Evolutionary conservation across 2,888 invertebrate genomes (phyloP).

Genomic region (Pecten maximus): DNA sequence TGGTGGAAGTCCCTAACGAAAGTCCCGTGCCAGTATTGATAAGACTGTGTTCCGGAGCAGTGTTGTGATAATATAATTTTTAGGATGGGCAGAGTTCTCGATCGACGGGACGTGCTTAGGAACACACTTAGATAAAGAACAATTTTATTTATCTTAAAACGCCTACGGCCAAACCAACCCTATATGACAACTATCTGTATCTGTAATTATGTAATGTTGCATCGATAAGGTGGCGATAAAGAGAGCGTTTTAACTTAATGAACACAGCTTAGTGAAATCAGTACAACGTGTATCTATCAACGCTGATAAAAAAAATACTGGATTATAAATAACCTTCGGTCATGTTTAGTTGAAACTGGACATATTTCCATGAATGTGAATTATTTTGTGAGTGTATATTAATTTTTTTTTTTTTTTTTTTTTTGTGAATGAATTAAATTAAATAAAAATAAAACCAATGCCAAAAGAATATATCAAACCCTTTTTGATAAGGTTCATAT

Average conservation of each 20-base stretch:
- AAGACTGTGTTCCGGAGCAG: neutral
- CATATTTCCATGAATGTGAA: too few species aligned
- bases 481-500: too few species aligned
- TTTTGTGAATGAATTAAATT: too few species aligned
- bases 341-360: neutral
- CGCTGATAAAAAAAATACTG: neutral
- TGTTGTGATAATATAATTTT: neutral
- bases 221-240: neutral
- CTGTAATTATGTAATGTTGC: neutral
- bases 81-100: neutral
- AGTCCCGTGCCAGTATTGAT: neutral
- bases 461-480: too few species aligned
- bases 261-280: neutral
- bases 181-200: neutral
- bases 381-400: neutral
- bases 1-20: neutral
- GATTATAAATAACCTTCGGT: neutral
- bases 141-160: neutral
- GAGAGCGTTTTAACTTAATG: neutral
- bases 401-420: too few species aligned
- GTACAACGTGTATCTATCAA: neutral
- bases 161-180: neutral
- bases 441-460: too few species aligned
- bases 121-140: neutral
- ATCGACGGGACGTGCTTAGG: neutral